These are phyloP conservation scores for Scaptomyza graminum DNA, from an alignment of 1,140 invertebrate genomes.

Conservation along the genomic window DNA sequence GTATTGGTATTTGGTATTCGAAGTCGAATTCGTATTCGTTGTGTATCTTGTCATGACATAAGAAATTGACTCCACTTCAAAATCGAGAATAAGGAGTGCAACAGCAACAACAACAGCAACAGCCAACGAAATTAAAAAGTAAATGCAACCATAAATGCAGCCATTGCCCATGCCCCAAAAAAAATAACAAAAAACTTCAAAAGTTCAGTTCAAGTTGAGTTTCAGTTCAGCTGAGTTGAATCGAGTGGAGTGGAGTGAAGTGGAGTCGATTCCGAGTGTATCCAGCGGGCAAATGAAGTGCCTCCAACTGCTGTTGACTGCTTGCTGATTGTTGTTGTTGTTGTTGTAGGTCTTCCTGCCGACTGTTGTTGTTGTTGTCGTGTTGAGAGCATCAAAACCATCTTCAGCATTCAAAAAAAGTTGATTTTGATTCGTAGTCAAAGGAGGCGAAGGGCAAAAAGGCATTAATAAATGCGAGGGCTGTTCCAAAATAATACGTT, in stretches of 20 bases:
- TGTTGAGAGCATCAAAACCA: slow-evolving; percentile 21
- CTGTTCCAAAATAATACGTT: slow-evolving; percentile 2
- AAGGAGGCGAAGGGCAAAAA: slow-evolving; percentile 27
- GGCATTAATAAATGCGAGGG: slow-evolving; percentile 45
- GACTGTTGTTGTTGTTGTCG: slow-evolving; percentile 17
- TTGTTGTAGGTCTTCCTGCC: neutral
- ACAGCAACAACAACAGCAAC: slow-evolving; percentile 43
- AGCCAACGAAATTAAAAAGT: slow-evolving; percentile 74
- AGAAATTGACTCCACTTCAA: slow-evolving; percentile 82
- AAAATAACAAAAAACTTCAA: slow-evolving; percentile 13
- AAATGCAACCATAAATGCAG: slow-evolving; percentile 79
- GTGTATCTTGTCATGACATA: slow-evolving; percentile 77
- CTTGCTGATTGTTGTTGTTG: slow-evolving; percentile 2
- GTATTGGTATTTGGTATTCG: slow-evolving; percentile 21
- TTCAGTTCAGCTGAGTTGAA: slow-evolving; percentile 11
- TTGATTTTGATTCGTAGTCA: slow-evolving; percentile 46
- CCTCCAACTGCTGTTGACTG: slow-evolving; percentile 30
- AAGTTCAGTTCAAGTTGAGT: slow-evolving; percentile 4
- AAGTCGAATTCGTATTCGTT: slow-evolving; percentile 41
- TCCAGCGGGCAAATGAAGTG: slow-evolving; percentile 51
- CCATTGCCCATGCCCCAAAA: slow-evolving; percentile 35
- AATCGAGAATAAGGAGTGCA: slow-evolving; percentile 76
- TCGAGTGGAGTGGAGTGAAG: slow-evolving; percentile 3
- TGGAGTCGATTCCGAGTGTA: slow-evolving; percentile 18
- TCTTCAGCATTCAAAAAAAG: slow-evolving; percentile 39